Evolutionary conservation across 1,140 invertebrate species (phyloP).

Genomic region (Solenopsis fugax): DNA sequence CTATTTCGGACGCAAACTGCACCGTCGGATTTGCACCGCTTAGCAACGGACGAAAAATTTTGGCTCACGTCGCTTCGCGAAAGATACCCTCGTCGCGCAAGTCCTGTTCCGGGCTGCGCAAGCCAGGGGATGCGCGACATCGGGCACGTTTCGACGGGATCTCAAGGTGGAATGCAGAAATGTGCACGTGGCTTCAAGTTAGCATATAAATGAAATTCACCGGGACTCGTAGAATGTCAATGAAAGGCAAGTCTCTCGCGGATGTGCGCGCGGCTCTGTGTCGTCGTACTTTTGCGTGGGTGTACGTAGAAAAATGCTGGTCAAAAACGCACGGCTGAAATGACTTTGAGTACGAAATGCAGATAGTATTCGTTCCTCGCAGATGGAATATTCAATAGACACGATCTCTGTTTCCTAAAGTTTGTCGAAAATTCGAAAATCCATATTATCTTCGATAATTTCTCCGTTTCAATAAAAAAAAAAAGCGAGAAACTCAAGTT

Average conservation of each 20-base stretch:
- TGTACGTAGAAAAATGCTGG: neutral
- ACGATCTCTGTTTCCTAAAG: neutral
- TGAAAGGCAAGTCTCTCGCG: slow-evolving; percentile 49
- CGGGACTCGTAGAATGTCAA: slow-evolving; percentile 73
- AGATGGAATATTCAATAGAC: neutral
- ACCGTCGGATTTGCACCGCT: slow-evolving; percentile 7
- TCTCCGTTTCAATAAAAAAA: neutral
- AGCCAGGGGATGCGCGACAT: slow-evolving; percentile 23
- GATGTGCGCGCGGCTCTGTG: neutral
- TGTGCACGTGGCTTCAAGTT: slow-evolving; percentile 69
- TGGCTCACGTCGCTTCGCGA: neutral
- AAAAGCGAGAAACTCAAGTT: neutral
- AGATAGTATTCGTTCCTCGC: neutral
- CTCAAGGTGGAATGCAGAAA: slow-evolving; percentile 73
- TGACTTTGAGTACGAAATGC: neutral
- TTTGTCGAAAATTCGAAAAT: neutral
- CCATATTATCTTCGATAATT: no score
- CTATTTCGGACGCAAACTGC: neutral
- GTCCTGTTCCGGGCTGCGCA: slow-evolving; percentile 10
- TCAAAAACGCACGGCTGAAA: slow-evolving; percentile 30
- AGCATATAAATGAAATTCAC: slow-evolving; percentile 78
- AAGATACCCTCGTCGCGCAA: slow-evolving; percentile 25
- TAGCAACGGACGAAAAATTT: slow-evolving; percentile 28
- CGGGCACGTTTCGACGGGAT: slow-evolving; percentile 72
- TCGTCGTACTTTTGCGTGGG: neutral